Percentiles rank a stretch among this genome's conserved stretches.
Evolutionary conservation across 2,888 invertebrate species (phyloP).

Genomic region (Ditylenchus weischeri): DNA sequence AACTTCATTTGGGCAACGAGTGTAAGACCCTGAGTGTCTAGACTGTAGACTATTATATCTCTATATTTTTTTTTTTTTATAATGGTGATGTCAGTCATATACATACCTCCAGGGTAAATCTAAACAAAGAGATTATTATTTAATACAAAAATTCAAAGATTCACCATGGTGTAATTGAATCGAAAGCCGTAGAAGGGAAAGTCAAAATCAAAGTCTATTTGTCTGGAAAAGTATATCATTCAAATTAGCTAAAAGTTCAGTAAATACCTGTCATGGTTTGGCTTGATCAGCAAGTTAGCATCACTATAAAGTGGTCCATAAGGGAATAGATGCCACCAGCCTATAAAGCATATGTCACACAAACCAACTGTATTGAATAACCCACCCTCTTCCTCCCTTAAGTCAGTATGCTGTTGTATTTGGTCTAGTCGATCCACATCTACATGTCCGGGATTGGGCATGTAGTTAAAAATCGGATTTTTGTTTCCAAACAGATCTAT

Average conservation of each 20-base stretch:
- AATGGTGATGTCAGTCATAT: too few relatives aligned
- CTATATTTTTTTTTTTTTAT: too few relatives aligned
- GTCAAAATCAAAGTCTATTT: constrained; percentile 73
- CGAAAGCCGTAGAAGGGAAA: constrained; percentile 87
- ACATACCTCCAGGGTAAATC: too few relatives aligned
- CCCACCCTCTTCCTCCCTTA: constrained; percentile 41
- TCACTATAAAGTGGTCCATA: constrained; percentile 36
- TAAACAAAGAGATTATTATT: neutral
- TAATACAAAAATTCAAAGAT: neutral
- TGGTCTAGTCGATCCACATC: constrained; percentile 36
- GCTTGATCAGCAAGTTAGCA: constrained; percentile 31
- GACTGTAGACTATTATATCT: too few relatives aligned
- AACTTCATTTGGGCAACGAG: too few relatives aligned
- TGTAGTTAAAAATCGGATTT: constrained; percentile 24
- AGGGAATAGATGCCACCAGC: constrained; percentile 46
- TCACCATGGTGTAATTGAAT: constrained; percentile 83
- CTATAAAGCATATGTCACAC: constrained; percentile 16
- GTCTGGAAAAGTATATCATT: constrained; percentile 13
- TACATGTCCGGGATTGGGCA: constrained; percentile 40
- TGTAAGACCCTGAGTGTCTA: too few relatives aligned
- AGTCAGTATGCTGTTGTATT: constrained; percentile 24
- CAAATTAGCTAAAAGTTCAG: too few relatives aligned
- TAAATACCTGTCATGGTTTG: constrained; percentile 34
- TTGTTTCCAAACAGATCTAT: constrained; percentile 39
- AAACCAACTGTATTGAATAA: neutral